These are phyloP conservation scores for Ostrea edulis DNA, from an alignment of 1,140 invertebrate genomes.

Conservation along the genomic window DNA sequence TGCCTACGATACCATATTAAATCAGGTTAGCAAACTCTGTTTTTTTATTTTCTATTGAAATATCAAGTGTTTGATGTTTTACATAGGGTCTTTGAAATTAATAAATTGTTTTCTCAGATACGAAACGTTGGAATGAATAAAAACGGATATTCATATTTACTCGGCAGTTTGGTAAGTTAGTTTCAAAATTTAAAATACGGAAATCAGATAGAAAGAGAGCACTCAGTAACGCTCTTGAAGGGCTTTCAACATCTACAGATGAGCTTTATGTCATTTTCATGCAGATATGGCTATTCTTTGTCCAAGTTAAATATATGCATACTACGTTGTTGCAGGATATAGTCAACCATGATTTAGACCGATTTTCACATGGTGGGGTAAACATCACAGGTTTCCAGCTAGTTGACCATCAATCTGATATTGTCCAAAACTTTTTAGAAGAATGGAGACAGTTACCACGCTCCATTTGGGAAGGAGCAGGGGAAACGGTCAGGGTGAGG, in stretches of 20 bases:
- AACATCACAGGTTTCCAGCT: slow-evolving; percentile 79
- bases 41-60: not conserved
- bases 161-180: slow-evolving; percentile 67
- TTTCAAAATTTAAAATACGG: no score
- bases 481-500: slow-evolving; percentile 63
- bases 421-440: slow-evolving; percentile 63
- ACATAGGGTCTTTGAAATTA: not conserved
- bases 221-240: no score
- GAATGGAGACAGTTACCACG: slow-evolving; percentile 63
- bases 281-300: no score
- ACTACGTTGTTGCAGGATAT: slow-evolving; percentile 65
- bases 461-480: slow-evolving; percentile 66
- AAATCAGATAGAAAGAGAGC: no score
- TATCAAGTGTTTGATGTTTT: not conserved
- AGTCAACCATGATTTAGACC: slow-evolving; percentile 73
- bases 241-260: no score
- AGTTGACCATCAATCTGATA: slow-evolving; percentile 60
- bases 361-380: slow-evolving; percentile 78
- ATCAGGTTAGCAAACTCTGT: slow-evolving; percentile 60
- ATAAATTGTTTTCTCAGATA: slow-evolving; percentile 58
- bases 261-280: no score
- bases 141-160: slow-evolving; percentile 70
- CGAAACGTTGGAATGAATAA: slow-evolving; percentile 72
- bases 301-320: not conserved
- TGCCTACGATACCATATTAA: slow-evolving; percentile 60